A percentile compares a stretch with the other conserved stretches of the same genome.
phyloP scores from a whole-genome alignment of 2,113 vertebrate species.

The Lutjanus erythropterus region DNA sequence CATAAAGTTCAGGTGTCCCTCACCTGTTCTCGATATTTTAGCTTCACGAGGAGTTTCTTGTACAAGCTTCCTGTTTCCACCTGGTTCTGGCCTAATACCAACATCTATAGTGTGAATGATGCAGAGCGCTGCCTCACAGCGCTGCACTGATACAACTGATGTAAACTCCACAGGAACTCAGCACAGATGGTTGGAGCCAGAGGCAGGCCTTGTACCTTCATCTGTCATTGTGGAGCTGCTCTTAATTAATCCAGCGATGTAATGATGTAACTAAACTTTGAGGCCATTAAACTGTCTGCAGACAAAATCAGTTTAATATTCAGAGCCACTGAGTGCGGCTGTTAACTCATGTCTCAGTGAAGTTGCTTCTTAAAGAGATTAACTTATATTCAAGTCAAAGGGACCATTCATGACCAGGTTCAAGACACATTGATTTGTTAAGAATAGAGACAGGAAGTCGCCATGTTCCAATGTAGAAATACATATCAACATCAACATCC shows the following conservation, averaged over 20 bases:
- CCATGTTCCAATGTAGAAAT: neutral
- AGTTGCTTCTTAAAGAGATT: neutral
- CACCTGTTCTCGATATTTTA: neutral
- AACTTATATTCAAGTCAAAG: neutral
- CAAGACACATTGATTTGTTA: no score
- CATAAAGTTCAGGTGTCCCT: neutral
- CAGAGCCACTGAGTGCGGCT: neutral
- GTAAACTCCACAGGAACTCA: constrained; percentile 10
- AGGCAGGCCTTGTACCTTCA: constrained; percentile 18
- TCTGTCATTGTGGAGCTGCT: constrained; percentile 28
- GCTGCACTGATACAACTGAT: neutral
- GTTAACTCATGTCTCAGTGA: neutral
- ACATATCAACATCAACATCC: neutral
- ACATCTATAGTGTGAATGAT: neutral
- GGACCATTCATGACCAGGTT: neutral
- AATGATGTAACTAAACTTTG: constrained; percentile 21
- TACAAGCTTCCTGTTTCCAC: no score
- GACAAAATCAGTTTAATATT: constrained; percentile 20
- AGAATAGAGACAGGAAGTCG: neutral
- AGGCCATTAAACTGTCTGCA: neutral
- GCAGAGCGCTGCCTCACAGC: constrained; percentile 1
- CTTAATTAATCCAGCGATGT: constrained; percentile 3
- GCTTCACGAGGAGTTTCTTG: neutral
- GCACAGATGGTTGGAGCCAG: constrained; percentile 47
- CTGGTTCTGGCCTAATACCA: neutral